Base-by-base conservation (phyloP, 2,113 vertebrate species). In the Pica pica region DNA sequence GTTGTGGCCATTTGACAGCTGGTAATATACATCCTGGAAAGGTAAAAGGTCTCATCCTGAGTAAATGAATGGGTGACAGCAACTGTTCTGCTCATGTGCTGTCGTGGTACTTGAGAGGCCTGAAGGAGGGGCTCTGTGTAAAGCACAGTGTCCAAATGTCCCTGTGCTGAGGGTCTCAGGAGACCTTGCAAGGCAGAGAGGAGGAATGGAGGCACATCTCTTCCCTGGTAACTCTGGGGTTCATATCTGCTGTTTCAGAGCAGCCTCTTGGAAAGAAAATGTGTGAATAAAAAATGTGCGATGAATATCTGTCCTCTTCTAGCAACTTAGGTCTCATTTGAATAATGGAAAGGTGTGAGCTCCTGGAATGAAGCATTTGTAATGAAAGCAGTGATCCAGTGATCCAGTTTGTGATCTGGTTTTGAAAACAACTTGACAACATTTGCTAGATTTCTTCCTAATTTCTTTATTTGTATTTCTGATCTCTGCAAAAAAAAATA, bases 21-120 rank as follows among this genome's bases (percentile, higher is more conserved):
- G 46, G 30, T 47, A 60, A 73, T 87, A 64, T 88, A 53, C n/a
- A 60, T 39, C 49, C 42, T n/a, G n/a, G 39, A 93, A 79, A 30
- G 85, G 49, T 80, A 41, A 82, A 87, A 94, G 70, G 20, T 71
- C 61, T 68, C 1, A 0, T 59, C 49, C 31, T 22, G 23, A 41
- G 22, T 57, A n/a, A 81, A 10, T 0, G 0, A 77, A 83, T 49
- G 9, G 14, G 17, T 91, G 42, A 50, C 18, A 63, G 50, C 0
- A 0, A 5, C 19, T 46, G 52, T 41, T 59, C 49, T 82, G 81
- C 53, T 68, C n/a, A 60, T 0, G 2, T 74, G 60, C 33, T 8
- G 1, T 41, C 47, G 26, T 82, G 49, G 41, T 56, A 41, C 30
- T 21, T 4, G 17, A 12, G 44, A 27, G 30, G 46, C n/a, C 30